These are phyloP conservation scores for Eupithecia pulchellata DNA, from an alignment of 2,888 invertebrate species.

Conservation along the genomic window DNA sequence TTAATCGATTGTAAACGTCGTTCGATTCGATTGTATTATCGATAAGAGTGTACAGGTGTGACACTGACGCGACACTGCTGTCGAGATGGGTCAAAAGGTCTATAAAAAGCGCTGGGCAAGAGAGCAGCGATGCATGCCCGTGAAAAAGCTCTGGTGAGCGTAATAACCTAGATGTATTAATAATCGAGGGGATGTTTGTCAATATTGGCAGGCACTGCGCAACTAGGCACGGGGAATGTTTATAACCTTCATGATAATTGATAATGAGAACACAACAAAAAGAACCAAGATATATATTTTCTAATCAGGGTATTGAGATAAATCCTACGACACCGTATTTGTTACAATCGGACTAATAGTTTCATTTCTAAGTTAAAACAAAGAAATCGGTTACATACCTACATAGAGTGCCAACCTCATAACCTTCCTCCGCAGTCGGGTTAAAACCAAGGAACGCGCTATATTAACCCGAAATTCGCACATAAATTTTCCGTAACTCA, in stretches of 20 bases:
- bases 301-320: too few species aligned
- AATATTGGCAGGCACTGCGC: conserved; percentile 15
- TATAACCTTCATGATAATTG: background rate
- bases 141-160: conserved; percentile 65
- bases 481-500: background rate
- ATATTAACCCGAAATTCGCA: background rate
- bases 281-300: too few species aligned
- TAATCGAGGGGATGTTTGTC: conserved; percentile 23
- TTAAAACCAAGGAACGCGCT: background rate
- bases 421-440: too few species aligned
- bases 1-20: conserved; percentile 8
- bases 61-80: conserved; percentile 60
- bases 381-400: too few species aligned
- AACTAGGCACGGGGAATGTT: background rate
- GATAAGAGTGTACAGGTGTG: conserved; percentile 54
- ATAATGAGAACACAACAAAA: too few species aligned
- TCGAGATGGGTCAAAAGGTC: conserved; percentile 54
- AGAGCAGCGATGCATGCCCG: conserved; percentile 66
- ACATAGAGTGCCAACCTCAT: too few species aligned
- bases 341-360: too few species aligned
- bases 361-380: too few species aligned
- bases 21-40: conserved; percentile 26
- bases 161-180: conserved; percentile 62
- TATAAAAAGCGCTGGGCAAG: conserved; percentile 67
- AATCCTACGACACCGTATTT: too few species aligned